phyloP scores from a whole-genome alignment of 2,888 invertebrate genomes.

The Morpho deidamia region DNA sequence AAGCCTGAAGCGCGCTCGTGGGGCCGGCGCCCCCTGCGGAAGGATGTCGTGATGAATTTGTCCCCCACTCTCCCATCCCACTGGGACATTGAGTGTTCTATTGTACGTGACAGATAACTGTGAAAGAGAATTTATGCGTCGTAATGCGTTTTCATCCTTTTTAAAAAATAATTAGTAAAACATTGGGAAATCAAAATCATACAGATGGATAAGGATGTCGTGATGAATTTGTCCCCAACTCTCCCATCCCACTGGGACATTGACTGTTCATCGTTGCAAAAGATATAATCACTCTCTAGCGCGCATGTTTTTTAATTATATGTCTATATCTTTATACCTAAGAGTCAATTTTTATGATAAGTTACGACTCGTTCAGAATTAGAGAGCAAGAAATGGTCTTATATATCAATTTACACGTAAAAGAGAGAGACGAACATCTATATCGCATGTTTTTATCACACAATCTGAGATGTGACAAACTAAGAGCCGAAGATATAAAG shows the following conservation, averaged over 20 bases:
- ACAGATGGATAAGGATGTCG: slow-evolving; percentile 33
- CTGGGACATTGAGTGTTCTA: slow-evolving; percentile 20
- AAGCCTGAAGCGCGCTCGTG: slow-evolving; percentile 10
- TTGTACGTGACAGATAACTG: slow-evolving; percentile 21
- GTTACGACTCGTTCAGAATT: too few species aligned
- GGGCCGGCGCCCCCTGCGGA: slow-evolving; percentile 40
- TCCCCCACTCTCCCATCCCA: slow-evolving; percentile 34
- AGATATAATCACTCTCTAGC: too few species aligned
- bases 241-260: slow-evolving; percentile 29
- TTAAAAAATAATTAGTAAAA: not conserved
- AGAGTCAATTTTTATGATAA: too few species aligned
- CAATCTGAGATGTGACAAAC: too few species aligned
- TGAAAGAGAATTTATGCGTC: slow-evolving; percentile 11
- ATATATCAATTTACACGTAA: too few species aligned
- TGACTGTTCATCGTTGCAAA: too few species aligned
- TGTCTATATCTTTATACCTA: too few species aligned
- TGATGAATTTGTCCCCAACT: slow-evolving; percentile 39
- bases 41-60: slow-evolving; percentile 45
- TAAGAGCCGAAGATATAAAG: too few species aligned
- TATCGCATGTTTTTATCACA: too few species aligned
- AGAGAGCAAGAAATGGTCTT: too few species aligned
- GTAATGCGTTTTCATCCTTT: slow-evolving; percentile 1
- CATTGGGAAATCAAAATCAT: not conserved
- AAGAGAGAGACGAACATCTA: too few species aligned
- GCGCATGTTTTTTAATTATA: too few species aligned